Conservation (phyloP, 2,113 vertebrate species). For the Catharus fuscescens region DNA sequence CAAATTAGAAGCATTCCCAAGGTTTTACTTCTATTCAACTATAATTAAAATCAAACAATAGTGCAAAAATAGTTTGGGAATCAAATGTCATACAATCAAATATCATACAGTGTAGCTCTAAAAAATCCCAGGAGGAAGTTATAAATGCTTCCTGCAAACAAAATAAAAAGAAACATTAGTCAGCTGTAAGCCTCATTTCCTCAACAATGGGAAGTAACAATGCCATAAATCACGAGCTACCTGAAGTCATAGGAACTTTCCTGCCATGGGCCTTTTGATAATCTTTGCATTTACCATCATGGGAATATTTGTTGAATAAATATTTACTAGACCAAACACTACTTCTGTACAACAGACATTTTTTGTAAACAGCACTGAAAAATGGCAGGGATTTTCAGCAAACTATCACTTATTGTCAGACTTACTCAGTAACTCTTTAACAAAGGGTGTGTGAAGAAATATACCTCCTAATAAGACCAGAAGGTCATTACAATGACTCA, state of each 20-base stretch:
- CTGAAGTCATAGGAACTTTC: slow-evolving; percentile 64
- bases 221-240: slow-evolving; percentile 75
- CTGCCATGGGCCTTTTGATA: slow-evolving; percentile 59
- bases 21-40: slow-evolving; percentile 56
- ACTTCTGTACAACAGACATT: neutral
- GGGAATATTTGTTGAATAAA: slow-evolving; percentile 67
- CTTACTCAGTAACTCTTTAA: slow-evolving; percentile 1
- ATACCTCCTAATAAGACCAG: neutral
- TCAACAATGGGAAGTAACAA: slow-evolving; percentile 67
- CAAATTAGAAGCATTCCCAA: slow-evolving; percentile 56
- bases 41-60: slow-evolving; percentile 76
- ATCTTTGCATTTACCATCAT: slow-evolving; percentile 59
- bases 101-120: slow-evolving; percentile 11
- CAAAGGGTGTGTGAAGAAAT: neutral
- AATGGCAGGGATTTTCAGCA: neutral
- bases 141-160: slow-evolving; percentile 77
- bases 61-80: slow-evolving; percentile 20
- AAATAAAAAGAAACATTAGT: slow-evolving; percentile 78
- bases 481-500: neutral
- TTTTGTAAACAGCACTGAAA: slow-evolving; percentile 37
- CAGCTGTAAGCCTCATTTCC: slow-evolving; percentile 76
- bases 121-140: slow-evolving; percentile 69
- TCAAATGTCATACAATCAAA: too few species aligned
- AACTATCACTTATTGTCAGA: slow-evolving; percentile 12
- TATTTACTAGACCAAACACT: slow-evolving; percentile 41